Evolutionary conservation across 2,888 invertebrate species (phyloP), one percentile per base, ranked within the genome.

Genomic region (Phasia obesa): DNA sequence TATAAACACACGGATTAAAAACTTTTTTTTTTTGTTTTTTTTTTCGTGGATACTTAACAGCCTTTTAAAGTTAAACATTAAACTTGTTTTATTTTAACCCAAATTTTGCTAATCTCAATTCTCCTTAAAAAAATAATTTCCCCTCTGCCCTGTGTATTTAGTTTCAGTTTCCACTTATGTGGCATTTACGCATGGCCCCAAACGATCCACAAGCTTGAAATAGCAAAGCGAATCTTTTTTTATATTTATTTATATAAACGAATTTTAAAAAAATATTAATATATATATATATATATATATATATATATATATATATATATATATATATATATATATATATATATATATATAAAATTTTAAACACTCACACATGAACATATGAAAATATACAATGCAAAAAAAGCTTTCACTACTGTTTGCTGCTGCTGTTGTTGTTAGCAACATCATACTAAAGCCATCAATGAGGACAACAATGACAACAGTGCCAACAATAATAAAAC

Each of bases 391-490:
- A 57, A 25, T 47, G 31, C n/a, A 55, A 51, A 47, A 71, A 78
- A 79, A 73, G 78, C 78, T 79, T 79, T 79, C 78, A 79, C 78
- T 79, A 53, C 78, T 65, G 71, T 38, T 64, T 64, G 21, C 11
- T 62, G 42, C 38, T 47, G 27, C 19, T 55, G 55, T 47, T 55
- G 19, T 51, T 70, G 23, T n/a, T 51, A 21, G 44, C 42, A 71
- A 76, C 53, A 69, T 51, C 53, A 69, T 51, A 42, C 60, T 62
- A 44, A 62, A 65, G 55, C 62, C 65, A 79, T 79, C 78, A 79
- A 79, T 79, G 78, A 73, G 78, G 71, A 79, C 78, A 79, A 79
- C 71, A 79, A 79, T 79, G 71, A 79, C 78, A 75, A 55, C 42
- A 78, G 65, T 78, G 71, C 51, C 71, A 78, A 71, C 38, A 62